Conservation (phyloP, 2,888 invertebrate genomes). For the Archips xylosteana region DNA sequence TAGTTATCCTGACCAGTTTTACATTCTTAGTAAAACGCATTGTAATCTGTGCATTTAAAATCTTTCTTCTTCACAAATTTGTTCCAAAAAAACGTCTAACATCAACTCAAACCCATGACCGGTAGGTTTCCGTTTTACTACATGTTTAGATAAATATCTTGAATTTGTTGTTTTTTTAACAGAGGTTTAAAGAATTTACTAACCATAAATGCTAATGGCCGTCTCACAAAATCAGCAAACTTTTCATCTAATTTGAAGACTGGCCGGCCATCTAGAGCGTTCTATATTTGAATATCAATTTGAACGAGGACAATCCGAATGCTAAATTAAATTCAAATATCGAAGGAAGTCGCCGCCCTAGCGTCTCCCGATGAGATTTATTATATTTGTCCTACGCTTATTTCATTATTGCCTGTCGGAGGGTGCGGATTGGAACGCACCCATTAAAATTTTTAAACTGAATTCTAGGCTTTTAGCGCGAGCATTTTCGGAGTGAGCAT, state of each 20-base stretch:
- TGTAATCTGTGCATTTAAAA: too few species aligned
- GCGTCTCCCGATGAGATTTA: constrained; percentile 81
- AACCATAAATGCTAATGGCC: background rate
- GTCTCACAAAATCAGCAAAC: background rate
- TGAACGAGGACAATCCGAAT: constrained; percentile 72
- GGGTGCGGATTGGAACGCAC: constrained; percentile 55
- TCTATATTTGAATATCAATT: constrained; percentile 51
- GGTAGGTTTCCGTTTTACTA: too few species aligned
- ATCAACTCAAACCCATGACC: too few species aligned
- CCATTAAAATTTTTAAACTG: constrained; percentile 45
- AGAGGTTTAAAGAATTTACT: too few species aligned
- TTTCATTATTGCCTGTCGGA: constrained; percentile 82
- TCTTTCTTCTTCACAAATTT: too few species aligned
- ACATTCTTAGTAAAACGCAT: too few species aligned
- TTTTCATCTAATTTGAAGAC: constrained; percentile 5
- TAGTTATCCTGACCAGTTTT: too few species aligned
- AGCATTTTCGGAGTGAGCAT: background rate
- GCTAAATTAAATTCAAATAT: constrained; percentile 86
- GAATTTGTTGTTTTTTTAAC: too few species aligned
- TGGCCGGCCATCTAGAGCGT: constrained; percentile 11
- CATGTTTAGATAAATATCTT: too few species aligned
- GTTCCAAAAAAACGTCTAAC: too few species aligned
- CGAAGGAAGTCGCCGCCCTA: constrained; percentile 82
- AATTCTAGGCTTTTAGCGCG: constrained; percentile 34
- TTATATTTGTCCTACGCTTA: constrained; percentile 85